A percentile compares a stretch with the other conserved stretches of the same genome.
Conservation (phyloP, 1,140 invertebrate genomes). For the Amphibalanus amphitrite region DNA sequence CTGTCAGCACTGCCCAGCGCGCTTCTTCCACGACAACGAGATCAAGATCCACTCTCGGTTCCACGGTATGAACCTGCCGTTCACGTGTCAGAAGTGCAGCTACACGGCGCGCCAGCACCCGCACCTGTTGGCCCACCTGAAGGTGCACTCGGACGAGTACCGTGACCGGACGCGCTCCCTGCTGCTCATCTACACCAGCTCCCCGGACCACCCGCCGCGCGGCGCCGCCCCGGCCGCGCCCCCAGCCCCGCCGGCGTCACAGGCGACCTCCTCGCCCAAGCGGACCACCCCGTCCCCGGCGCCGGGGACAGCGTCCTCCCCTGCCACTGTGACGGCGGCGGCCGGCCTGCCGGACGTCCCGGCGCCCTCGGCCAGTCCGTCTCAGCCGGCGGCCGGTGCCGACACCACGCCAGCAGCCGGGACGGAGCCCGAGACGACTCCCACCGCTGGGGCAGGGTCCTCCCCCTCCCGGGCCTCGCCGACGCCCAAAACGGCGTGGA, state of each 20-base stretch:
- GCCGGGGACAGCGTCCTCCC: slow-evolving; percentile 21
- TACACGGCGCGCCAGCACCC: slow-evolving; percentile 47
- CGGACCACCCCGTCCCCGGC: background rate
- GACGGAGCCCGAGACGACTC: slow-evolving; percentile 5
- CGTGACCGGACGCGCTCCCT: slow-evolving; percentile 52
- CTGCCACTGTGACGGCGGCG: too few species aligned
- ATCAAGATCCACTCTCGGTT: slow-evolving; percentile 45
- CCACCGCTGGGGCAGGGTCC: slow-evolving; percentile 13
- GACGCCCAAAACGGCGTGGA: background rate
- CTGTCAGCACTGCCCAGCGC: slow-evolving; percentile 50
- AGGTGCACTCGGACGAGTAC: slow-evolving; percentile 64
- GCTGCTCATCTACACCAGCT: slow-evolving; percentile 42
- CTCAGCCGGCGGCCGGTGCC: too few species aligned
- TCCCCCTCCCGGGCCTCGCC: slow-evolving; percentile 2
- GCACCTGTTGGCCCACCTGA: slow-evolving; percentile 49
- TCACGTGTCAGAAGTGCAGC: slow-evolving; percentile 55
- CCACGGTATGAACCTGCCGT: slow-evolving; percentile 40
- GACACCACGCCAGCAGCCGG: too few species aligned
- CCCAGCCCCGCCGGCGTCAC: too few species aligned
- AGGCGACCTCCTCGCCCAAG: background rate
- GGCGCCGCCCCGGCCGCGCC: too few species aligned
- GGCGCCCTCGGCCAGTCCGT: too few species aligned
- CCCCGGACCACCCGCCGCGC: slow-evolving; percentile 33
- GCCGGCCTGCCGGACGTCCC: too few species aligned
- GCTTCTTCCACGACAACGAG: slow-evolving; percentile 46